Percentiles rank a stretch among this genome's conserved stretches.
Conservation (phyloP, 2,797 vertebrate species). For the Odontamblyopus lacepedii region DNA sequence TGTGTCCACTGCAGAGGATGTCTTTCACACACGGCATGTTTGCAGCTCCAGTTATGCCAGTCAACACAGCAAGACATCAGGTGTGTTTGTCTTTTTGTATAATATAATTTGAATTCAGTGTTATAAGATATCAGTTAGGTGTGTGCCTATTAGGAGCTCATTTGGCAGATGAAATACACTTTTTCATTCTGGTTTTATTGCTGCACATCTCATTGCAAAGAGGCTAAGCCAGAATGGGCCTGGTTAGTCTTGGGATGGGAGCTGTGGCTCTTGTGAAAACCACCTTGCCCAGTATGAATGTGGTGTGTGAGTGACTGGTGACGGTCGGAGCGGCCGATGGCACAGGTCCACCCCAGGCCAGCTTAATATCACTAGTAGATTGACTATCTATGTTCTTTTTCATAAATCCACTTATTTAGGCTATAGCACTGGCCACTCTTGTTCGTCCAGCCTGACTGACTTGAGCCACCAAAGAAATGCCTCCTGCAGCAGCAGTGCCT, state of each 20-base stretch:
- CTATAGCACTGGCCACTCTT: constrained; percentile 91
- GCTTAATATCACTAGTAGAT: no score
- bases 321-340: no score
- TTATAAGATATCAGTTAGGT: background rate
- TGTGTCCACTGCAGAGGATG: constrained; percentile 88
- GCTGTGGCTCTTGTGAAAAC: no score
- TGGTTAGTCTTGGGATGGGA: no score
- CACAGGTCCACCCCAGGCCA: no score
- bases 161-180: no score
- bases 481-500: constrained; percentile 89
- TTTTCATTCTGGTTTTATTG: no score
- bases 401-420: constrained; percentile 45
- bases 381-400: background rate
- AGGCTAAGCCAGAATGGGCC: no score
- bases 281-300: no score
- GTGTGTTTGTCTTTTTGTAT: constrained; percentile 58
- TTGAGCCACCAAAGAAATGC: constrained; percentile 89
- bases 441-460: constrained; percentile 91
- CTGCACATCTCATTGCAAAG: no score
- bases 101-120: background rate
- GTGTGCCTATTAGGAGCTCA: no score
- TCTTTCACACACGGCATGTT: constrained; percentile 87
- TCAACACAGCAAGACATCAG: constrained; percentile 95
- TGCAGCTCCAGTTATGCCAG: constrained; percentile 94
- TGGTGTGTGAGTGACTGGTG: no score